Evolutionary conservation across 2,113 vertebrate genomes (phyloP), one percentile per base, ranked within the genome.

Genomic region (Tyrannus savana): DNA sequence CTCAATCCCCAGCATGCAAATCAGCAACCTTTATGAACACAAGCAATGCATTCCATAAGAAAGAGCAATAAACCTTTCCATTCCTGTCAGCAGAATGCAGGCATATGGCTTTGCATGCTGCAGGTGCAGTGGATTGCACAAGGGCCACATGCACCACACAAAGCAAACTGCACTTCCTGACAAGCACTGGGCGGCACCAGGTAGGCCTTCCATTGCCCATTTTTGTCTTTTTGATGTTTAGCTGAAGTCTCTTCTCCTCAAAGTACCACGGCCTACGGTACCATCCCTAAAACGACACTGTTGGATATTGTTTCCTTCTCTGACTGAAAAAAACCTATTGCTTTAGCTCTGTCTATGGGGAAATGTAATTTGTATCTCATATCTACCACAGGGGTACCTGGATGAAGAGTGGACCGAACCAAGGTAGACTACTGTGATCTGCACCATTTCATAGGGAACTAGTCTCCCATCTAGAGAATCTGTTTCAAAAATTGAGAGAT

Each of bases 111-210:
- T 75, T 59, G 37, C 31, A 30, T 4, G 30, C n/a, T 84, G 37
- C 25, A 53, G 58, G 31, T 41, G 21, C 53, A 49, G 12, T 11
- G 17, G 30, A 55, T 18, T 0, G 1, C 47, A 7, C 0, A 2
- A 84, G 33, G 58, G 59, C 56, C 47, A 30, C 7, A 3, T 5
- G 30, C 19, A 50, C 35, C 62, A 31, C 24, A 35, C 10, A 41
- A 7, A 37, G 49, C 41, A 41, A 81, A 15, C 7, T 49, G 17
- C 27, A 14, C 21, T 41, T 78, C 42, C 64, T 58, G 13, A 37
- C 0, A 4, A 66, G 53, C 27, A 76, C 15, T 19, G 24, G 27
- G 17, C 23, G 53, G 42, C 0, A 2, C 33, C 7, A 5, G 4
- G 19, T 15, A 55, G 30, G 33, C 33, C 10, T 52, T 72, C 31